phyloP scores from a whole-genome alignment of 1,140 invertebrate genomes.

The Pogonomyrmex californicus region DNA sequence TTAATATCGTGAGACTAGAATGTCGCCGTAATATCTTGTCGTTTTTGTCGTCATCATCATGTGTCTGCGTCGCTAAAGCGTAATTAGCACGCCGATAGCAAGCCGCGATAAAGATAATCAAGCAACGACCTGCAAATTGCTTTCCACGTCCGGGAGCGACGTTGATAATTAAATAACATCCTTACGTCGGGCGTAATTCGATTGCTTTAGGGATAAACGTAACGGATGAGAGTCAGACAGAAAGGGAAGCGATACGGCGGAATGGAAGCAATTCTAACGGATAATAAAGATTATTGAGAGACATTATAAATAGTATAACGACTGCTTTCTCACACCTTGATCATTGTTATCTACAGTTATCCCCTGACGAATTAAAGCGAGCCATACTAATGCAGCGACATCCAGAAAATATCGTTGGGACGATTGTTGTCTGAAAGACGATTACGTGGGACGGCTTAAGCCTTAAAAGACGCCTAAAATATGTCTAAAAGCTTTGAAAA shows the following conservation, averaged over 20 bases:
- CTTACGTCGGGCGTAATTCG: constrained; percentile 51
- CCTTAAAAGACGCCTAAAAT: neutral
- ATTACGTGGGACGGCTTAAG: neutral
- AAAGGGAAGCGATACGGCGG: neutral
- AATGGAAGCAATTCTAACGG: constrained; percentile 27
- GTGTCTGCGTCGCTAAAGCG: constrained; percentile 36
- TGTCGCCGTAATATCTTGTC: neutral
- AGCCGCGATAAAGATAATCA: constrained; percentile 49
- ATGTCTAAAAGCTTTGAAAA: neutral
- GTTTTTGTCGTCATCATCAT: constrained; percentile 54
- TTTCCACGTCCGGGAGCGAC: constrained; percentile 54
- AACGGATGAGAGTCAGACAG: constrained; percentile 29
- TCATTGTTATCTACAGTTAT: neutral
- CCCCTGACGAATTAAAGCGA: constrained; percentile 6
- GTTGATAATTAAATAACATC: constrained; percentile 51
- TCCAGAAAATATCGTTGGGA: neutral
- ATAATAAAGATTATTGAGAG: constrained; percentile 28
- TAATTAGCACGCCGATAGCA: constrained; percentile 56
- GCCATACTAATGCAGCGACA: neutral
- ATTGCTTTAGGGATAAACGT: constrained; percentile 53
- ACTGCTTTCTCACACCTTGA: no score
- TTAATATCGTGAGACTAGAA: constrained; percentile 21
- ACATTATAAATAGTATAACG: neutral
- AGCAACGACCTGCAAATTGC: constrained; percentile 54
- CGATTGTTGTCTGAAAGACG: neutral